Conservation (phyloP, 2,888 invertebrate species). For the Hipparchia semele region DNA sequence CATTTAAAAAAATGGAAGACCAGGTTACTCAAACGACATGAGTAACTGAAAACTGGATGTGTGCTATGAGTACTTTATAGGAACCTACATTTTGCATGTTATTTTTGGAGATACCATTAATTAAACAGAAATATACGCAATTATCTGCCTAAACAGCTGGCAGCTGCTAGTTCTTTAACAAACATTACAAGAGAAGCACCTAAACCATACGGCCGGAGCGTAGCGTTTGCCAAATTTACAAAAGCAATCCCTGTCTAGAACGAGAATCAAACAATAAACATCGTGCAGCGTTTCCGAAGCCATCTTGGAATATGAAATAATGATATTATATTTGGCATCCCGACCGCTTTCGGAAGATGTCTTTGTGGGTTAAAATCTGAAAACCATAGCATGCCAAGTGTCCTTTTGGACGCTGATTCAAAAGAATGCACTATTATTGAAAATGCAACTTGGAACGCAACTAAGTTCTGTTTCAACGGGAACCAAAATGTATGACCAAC, state of each 20-base stretch:
- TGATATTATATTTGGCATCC: conserved; percentile 71
- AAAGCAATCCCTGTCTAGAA: conserved; percentile 52
- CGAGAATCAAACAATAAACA: conserved; percentile 66
- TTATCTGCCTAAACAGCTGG: conserved; percentile 5
- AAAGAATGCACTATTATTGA: conserved; percentile 38
- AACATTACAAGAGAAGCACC: conserved; percentile 18
- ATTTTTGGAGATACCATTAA: background rate
- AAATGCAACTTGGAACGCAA: conserved; percentile 18
- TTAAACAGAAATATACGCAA: background rate
- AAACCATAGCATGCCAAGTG: conserved; percentile 53
- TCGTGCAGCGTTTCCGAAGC: conserved; percentile 61
- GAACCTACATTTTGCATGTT: too few species aligned
- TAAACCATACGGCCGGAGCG: conserved; percentile 13
- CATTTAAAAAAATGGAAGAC: too few species aligned
- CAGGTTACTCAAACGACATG: too few species aligned
- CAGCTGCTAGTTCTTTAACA: conserved; percentile 10
- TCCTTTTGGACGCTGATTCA: conserved; percentile 42
- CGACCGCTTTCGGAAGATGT: conserved; percentile 45
- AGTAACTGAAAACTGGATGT: too few species aligned
- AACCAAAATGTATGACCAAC: conserved; percentile 1
- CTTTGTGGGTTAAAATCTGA: conserved; percentile 51
- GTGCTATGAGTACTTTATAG: too few species aligned
- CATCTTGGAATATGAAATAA: conserved; percentile 66
- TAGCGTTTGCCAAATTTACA: conserved; percentile 53
- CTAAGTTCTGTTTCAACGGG: conserved; percentile 13